These are phyloP conservation scores for Nycticryphes semicollaris DNA, from an alignment of 2,113 vertebrate species.

Conservation along the genomic window DNA sequence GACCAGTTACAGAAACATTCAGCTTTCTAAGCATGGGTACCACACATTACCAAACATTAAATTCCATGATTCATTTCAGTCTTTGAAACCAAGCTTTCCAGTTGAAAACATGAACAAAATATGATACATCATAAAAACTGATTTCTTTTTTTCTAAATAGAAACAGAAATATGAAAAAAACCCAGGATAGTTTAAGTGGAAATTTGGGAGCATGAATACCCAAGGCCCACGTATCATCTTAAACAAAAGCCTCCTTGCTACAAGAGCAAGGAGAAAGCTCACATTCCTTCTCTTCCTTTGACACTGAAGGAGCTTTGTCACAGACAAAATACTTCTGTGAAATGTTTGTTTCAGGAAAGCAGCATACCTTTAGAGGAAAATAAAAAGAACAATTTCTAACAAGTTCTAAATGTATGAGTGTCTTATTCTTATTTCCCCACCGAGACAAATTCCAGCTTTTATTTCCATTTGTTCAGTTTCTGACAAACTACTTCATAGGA, in stretches of 20 bases:
- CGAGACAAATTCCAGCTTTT: background rate
- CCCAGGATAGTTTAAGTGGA: background rate
- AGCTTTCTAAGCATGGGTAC: too few relatives aligned
- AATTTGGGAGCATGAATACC: background rate
- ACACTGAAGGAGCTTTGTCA: background rate
- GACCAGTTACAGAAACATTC: background rate
- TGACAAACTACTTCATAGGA: background rate
- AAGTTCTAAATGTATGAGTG: background rate
- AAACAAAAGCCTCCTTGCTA: background rate
- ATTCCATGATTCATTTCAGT: background rate
- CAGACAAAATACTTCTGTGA: background rate
- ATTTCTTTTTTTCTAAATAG: background rate
- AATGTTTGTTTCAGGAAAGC: background rate
- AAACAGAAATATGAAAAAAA: background rate
- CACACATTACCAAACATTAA: background rate
- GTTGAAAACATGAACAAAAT: too few relatives aligned
- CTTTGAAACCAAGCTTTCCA: background rate
- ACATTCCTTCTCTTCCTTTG: background rate
- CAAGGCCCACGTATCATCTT: background rate
- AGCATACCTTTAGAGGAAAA: background rate
- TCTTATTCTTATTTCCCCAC: background rate
- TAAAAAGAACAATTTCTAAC: background rate
- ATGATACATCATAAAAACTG: too few relatives aligned
- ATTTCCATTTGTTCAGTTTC: background rate
- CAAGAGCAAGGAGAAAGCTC: background rate